Conservation (phyloP, 2,888 invertebrate species). For the Eupelmus urozonus region DNA sequence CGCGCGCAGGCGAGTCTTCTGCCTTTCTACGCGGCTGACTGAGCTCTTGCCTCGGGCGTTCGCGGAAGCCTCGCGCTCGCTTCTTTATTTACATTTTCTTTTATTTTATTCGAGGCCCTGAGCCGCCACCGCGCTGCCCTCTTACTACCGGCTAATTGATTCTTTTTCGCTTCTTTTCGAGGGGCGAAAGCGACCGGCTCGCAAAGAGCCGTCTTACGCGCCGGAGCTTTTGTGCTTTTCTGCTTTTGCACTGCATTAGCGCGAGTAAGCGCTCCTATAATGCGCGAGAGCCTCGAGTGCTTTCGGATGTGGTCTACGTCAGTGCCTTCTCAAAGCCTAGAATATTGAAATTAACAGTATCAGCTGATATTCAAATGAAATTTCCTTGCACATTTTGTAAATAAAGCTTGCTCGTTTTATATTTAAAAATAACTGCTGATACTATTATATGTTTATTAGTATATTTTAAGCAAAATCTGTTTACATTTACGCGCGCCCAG, state of each 20-base stretch:
- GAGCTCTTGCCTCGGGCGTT: constrained; percentile 25
- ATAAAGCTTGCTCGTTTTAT: no score
- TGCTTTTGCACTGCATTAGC: constrained; percentile 25
- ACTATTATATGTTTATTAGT: no score
- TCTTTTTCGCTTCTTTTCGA: constrained; percentile 41
- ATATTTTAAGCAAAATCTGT: no score
- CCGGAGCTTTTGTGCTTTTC: background rate
- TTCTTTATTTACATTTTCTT: constrained; percentile 57
- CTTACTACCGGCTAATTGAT: constrained; percentile 55
- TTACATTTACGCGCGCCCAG: no score
- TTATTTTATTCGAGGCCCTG: constrained; percentile 41
- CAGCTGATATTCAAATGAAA: no score
- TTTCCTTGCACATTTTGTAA: no score
- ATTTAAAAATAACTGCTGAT: no score
- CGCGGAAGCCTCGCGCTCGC: constrained; percentile 34
- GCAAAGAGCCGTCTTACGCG: background rate
- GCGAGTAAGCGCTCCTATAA: background rate
- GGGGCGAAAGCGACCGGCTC: background rate
- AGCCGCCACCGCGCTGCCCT: background rate
- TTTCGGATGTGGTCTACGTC: no score
- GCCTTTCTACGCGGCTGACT: constrained; percentile 18
- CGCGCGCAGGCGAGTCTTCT: constrained; percentile 39
- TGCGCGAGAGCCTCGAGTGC: no score
- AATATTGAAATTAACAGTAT: no score
- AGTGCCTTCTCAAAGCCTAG: no score